Percentiles rank a stretch among this genome's conserved stretches.
phyloP scores from a whole-genome alignment of 2,888 invertebrate genomes.

The Apamea epomidion region DNA sequence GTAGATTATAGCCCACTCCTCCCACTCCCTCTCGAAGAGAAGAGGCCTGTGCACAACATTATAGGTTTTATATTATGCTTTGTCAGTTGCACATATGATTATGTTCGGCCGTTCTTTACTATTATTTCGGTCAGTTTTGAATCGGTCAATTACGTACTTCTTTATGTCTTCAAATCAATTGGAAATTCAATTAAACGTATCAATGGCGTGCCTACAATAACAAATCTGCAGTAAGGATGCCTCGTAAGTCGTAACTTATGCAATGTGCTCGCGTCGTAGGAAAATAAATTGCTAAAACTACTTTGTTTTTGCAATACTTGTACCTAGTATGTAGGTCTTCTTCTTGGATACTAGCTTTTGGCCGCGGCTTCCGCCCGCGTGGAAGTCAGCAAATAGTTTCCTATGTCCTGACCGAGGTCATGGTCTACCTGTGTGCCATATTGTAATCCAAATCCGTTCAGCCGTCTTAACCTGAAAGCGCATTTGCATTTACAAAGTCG shows the following conservation, averaged over 20 bases:
- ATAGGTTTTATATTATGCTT: background rate
- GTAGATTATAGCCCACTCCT: no score
- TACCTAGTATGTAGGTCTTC: background rate
- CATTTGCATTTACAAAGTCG: no score
- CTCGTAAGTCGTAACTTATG: background rate
- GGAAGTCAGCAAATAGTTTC: no score
- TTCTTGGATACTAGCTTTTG: no score
- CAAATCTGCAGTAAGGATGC: slow-evolving; percentile 12
- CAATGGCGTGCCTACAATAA: slow-evolving; percentile 12
- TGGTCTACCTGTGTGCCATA: no score
- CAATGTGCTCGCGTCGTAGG: background rate
- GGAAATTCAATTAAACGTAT: slow-evolving; percentile 34
- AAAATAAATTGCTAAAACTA: background rate
- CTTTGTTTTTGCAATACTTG: background rate
- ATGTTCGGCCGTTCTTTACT: slow-evolving; percentile 1
- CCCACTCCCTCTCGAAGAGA: no score
- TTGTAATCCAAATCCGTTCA: no score
- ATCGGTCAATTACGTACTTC: slow-evolving; percentile 22
- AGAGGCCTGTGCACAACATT: no score
- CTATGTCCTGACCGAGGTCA: no score
- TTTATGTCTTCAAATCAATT: slow-evolving; percentile 41
- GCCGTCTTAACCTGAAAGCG: no score
- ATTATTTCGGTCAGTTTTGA: slow-evolving; percentile 1
- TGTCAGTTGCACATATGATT: slow-evolving; percentile 3
- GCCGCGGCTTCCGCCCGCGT: no score